Evolutionary conservation across 2,888 invertebrate genomes (phyloP).

Genomic region (Carabus problematicus): DNA sequence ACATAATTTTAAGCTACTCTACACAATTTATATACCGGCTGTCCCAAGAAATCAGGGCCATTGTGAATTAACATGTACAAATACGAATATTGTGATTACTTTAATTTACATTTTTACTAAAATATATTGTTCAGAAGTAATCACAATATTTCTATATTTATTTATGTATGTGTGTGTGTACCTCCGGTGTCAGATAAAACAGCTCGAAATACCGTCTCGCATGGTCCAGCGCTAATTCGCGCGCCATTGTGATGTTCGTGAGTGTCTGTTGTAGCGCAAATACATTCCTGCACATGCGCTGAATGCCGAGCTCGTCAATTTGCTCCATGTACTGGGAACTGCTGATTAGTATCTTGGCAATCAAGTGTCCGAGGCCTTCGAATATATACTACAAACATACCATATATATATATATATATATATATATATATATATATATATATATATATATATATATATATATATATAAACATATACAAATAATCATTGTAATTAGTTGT

Average conservation of each 20-base stretch:
- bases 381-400: conserved; percentile 79
- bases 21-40: conserved; percentile 1
- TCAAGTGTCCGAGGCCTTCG: conserved; percentile 83
- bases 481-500: neutral
- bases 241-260: conserved; percentile 81
- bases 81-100: no score
- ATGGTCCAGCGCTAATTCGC: conserved; percentile 85
- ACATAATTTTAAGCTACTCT: conserved; percentile 32
- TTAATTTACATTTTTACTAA: no score
- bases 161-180: conserved; percentile 56
- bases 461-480: no score
- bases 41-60: no score
- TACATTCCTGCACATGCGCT: conserved; percentile 85
- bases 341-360: conserved; percentile 81
- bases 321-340: conserved; percentile 79
- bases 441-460: conserved; percentile 6
- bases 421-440: neutral
- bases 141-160: no score
- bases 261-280: conserved; percentile 85
- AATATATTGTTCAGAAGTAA: no score
- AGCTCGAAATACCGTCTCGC: conserved; percentile 90
- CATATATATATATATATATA: conserved; percentile 13
- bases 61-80: no score
- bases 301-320: conserved; percentile 82
- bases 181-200: conserved; percentile 82